Evolutionary conservation across 1,140 invertebrate species (phyloP), one percentile per base, ranked within the genome.

Genomic region (Drosophila santomea): DNA sequence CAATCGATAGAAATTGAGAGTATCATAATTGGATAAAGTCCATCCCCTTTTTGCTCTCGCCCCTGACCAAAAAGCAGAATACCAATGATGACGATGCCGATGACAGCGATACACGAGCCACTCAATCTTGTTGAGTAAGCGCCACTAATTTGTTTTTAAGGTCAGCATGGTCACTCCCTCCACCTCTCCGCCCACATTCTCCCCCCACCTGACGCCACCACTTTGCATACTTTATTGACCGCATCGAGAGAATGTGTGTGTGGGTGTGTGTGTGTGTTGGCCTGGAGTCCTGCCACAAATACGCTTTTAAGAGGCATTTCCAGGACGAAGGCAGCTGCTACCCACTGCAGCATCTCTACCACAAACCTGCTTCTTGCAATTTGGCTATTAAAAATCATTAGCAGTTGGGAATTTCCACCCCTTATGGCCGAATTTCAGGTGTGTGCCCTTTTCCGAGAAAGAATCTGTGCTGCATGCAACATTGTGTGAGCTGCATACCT

Each of bases 351-450:
- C 43, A 11, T 43, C 23, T 32, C n/a, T 17, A 14, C 60, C 48
- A 43, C 28, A 51, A 57, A 43, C 44, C 51, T 64, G 44, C 56
- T 43, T 43, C 83, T 79, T 88, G 84, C 84, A 88, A 89, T 89
- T 89, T 89, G 51, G 75, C 83, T 78, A 88, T 88, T 88, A 89
- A 88, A 88, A 88, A 88, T 88, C 84, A 88, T 89, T 88, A 88
- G 84, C 79, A 82, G 38, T 12, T 51, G 43, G 82, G 83, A 73
- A 86, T 86, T 86, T 82, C 44, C 54, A 11, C 1, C 20, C 63
- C 44, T 50, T 35, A 4, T 43, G 28, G 28, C 39, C 39, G 56
- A 57, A 63, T 56, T 44, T 50, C 55, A 51, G 80, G 59, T 63
- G 56, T 74, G 59, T 48, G 56, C 56, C 48, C 56, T 58, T 45